A percentile compares a stretch with the other conserved stretches of the same genome.
Evolutionary conservation across 2,113 vertebrate species (phyloP).

Genomic region (Apistogramma diplotaenia): DNA sequence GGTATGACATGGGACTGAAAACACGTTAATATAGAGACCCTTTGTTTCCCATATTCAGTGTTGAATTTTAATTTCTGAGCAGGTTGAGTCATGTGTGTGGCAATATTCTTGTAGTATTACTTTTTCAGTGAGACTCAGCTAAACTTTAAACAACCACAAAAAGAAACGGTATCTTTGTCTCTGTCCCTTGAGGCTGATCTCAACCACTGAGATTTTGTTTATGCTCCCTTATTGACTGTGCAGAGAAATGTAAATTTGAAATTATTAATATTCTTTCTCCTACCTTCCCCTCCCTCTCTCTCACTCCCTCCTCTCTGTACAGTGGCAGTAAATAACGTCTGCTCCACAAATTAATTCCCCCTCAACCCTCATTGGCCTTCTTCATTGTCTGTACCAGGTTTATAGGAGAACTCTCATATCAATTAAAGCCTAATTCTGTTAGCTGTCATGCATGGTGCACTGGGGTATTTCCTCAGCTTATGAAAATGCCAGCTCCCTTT

Average conservation of each 20-base stretch:
- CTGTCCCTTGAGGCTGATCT: background rate
- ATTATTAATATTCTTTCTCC: background rate
- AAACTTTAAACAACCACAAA: background rate
- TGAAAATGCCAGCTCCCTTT: constrained; percentile 39
- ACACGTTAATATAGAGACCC: background rate
- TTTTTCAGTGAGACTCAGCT: background rate
- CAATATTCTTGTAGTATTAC: background rate
- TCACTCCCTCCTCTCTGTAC: background rate
- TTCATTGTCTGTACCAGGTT: constrained; percentile 26
- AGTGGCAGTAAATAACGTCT: constrained; percentile 28
- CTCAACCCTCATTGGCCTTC: constrained; percentile 24
- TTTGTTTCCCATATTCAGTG: background rate
- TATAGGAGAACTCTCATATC: constrained; percentile 33
- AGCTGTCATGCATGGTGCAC: constrained; percentile 40
- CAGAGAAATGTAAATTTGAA: background rate
- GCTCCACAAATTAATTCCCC: constrained; percentile 35
- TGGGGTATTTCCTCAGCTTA: constrained; percentile 30
- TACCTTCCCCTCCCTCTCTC: background rate
- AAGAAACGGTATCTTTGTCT: background rate
- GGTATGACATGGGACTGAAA: background rate
- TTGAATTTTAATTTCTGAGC: accelerated
- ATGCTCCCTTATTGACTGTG: background rate
- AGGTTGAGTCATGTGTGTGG: background rate
- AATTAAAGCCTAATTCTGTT: constrained; percentile 58
- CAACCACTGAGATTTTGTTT: background rate